Conservation (phyloP, 2,113 vertebrate genomes). For the Seriola aureovittata region DNA sequence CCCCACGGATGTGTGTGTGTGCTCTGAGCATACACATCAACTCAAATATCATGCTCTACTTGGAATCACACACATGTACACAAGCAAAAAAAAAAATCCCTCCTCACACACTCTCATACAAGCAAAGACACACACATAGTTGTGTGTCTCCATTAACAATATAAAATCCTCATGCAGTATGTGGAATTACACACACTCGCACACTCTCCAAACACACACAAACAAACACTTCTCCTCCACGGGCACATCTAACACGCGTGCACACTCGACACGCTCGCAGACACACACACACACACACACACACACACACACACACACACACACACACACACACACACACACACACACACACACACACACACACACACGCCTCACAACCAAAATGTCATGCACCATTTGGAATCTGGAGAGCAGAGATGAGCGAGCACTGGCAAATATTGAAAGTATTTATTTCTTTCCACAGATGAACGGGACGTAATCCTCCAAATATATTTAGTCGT, state of each 20-base stretch:
- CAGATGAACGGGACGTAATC: conserved; percentile 74
- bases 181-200: conserved; percentile 44
- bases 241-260: conserved; percentile 1
- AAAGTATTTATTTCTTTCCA: conserved; percentile 74
- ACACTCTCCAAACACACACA: conserved; percentile 7
- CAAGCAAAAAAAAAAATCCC: conserved; percentile 2
- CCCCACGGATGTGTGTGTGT: neutral
- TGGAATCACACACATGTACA: neutral
- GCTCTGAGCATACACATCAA: neutral
- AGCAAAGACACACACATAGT: conserved; percentile 5
- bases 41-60: too few species aligned
- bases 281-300: conserved; percentile 3
- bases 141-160: conserved; percentile 20
- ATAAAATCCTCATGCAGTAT: conserved; percentile 30
- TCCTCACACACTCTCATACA: conserved; percentile 12
- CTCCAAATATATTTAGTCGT: conserved; percentile 81
- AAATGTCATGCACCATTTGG: conserved; percentile 64
- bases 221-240: conserved; percentile 15
- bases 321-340: conserved; percentile 3
- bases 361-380: conserved; percentile 30
- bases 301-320: conserved; percentile 9
- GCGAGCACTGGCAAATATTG: conserved; percentile 64
- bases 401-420: conserved; percentile 63
- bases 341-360: conserved; percentile 17
- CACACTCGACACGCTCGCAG: neutral